Evolutionary conservation across 2,888 invertebrate species (phyloP).

Genomic region (Conops quadrifasciatus): DNA sequence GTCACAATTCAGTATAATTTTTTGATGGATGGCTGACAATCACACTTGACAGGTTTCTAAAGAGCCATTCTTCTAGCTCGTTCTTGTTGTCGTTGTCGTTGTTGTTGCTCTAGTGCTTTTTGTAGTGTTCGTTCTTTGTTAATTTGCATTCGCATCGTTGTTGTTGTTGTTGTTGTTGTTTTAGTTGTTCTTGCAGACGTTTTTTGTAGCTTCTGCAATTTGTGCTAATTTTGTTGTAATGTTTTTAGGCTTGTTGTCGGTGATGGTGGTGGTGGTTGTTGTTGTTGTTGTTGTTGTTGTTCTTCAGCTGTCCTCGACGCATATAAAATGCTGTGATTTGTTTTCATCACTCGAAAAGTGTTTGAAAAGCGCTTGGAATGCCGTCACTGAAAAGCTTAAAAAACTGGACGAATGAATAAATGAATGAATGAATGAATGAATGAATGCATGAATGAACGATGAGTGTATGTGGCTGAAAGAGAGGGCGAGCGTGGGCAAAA

Average conservation of each 20-base stretch:
- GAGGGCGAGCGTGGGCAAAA: background rate
- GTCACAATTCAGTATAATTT: slow-evolving; percentile 23
- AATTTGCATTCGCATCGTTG: slow-evolving; percentile 2
- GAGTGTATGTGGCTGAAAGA: background rate
- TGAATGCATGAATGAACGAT: background rate
- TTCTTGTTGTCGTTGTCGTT: slow-evolving; percentile 19
- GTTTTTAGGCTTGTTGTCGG: background rate
- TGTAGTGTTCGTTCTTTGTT: background rate
- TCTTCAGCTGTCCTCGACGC: slow-evolving; percentile 25
- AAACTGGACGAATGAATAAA: slow-evolving; percentile 6
- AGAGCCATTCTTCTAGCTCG: slow-evolving; percentile 44
- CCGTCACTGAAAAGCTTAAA: slow-evolving; percentile 26
- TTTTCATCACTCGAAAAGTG: slow-evolving; percentile 30
- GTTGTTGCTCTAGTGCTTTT: slow-evolving; percentile 3
- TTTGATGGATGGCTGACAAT: slow-evolving; percentile 50
- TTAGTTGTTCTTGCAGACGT: slow-evolving; percentile 1
- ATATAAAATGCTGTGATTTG: slow-evolving; percentile 31
- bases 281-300: slow-evolving; percentile 21
- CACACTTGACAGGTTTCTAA: slow-evolving; percentile 55
- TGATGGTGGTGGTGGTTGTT: background rate
- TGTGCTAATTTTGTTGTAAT: slow-evolving; percentile 11
- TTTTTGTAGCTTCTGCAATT: slow-evolving; percentile 10
- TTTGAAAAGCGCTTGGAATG: slow-evolving; percentile 28
- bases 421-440: slow-evolving; percentile 1
- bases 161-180: slow-evolving; percentile 6